Evolutionary conservation across 2,888 invertebrate species (phyloP), one percentile per base, ranked within the genome.

Genomic region (Eilema sororculum): DNA sequence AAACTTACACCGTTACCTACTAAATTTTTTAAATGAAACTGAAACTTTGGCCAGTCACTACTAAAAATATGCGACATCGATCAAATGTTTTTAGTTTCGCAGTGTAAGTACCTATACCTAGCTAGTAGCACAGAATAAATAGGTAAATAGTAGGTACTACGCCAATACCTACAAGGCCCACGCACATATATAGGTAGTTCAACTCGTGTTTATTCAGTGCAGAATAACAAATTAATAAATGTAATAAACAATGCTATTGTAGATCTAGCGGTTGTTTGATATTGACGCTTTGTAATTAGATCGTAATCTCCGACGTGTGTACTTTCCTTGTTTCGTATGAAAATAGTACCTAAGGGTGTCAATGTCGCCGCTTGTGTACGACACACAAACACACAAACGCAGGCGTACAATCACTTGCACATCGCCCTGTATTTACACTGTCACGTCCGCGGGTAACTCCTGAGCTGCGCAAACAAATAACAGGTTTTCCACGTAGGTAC

Each of bases 401-500:
- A n/a, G 13, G 52, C 13, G 12, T 41, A 13, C 6, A 62, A 62
- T 20, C 16, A 12, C n/a, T n/a, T 12, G 16, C 37, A 41, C 24
- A 62, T 41, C 37, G 37, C 24, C n/a, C 33, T 33, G 22, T 63
- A 9, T 24, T 41, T 63, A 13, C 41, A 24, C 57, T 4, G n/a
- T n/a, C 13, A 0, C 16, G 16, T 16, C 41, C 46, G 5, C 57
- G 4, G 59, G 59, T 60, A 60, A 30, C 25, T 60, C 59, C 59
- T 3, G 24, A 25, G 52, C n/a, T n/a, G 52, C 52, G 52, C n/a
- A 52, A 46, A 52, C 52, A 52, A 52, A 8, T n/a, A 9, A 52
- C 16, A 58, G 57, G 57, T 41, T 41, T 41, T 62, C 41, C 41
- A 41, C 62, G 57, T 61, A 37, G n/a, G n/a, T n/a, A n/a, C n/a